Evolutionary conservation across 1,140 invertebrate species (phyloP), one percentile per base, ranked within the genome.

Genomic region (Penaeus chinensis): DNA sequence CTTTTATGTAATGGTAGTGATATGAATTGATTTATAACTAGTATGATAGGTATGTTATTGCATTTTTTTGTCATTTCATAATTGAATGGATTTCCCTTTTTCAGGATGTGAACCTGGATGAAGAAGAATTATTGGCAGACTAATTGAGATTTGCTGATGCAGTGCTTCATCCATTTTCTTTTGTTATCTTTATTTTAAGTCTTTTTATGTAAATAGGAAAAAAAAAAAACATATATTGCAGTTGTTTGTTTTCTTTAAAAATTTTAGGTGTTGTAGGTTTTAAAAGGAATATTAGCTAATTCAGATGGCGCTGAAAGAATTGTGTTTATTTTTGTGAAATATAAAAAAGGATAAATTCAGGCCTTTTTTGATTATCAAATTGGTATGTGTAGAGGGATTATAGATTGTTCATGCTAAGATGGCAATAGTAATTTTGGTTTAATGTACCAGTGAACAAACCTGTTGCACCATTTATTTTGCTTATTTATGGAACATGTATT

Each of bases 31-130:
- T 54, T 13, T 54, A 82, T 18, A 10, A 78, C 54, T 63, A 47
- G 27, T 82, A 20, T 60, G 7, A 2, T 62, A n/a, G 2, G 19
- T 19, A 20, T n/a, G 61, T 24, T 87, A 27, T 74, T 60, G 37
- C 42, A 24, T 22, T 37, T 82, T 63, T 27, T 2, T n/a, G 22
- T 60, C 60, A 22, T 60, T 47, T n/a, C 20, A 19, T 0, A 8
- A 24, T 65, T 10, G 32, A 8, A 18, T 87, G 20, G 8, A 32
- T 76, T 61, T 18, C 54, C 32, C 63, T 54, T 24, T 83, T 82
- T 82, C 86, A 87, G 86, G 86, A 87, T 76, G 24, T 87, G 47
- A 87, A 83, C 65, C 32, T 87, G 86, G 86, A 87, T 78, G 86
- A 87, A 66, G 86, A 87, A 32, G 86, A 87, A 47, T 62, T 87